Conservation (phyloP, 2,113 vertebrate genomes). For the Tauraco erythrolophus region DNA sequence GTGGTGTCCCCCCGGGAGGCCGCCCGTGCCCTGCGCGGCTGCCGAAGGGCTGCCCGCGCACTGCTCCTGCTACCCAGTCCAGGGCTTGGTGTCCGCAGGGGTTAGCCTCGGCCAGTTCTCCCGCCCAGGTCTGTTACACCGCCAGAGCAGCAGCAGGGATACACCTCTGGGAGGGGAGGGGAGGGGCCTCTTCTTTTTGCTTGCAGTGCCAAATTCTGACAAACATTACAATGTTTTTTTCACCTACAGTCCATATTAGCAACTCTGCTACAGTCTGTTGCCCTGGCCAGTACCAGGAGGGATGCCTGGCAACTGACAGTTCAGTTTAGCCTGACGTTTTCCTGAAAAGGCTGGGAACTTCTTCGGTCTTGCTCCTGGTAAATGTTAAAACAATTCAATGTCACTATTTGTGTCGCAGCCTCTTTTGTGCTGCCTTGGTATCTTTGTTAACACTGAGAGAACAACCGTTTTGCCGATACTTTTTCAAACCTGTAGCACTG, state of each 20-base stretch:
- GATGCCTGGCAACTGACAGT: neutral
- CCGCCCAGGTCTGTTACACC: too few relatives aligned
- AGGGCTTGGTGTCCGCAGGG: neutral
- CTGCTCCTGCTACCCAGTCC: fast-evolving
- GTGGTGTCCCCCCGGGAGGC: neutral
- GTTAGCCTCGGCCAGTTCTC: neutral
- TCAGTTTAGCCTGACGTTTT: neutral
- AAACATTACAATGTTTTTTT: fast-evolving
- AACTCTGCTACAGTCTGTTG: neutral
- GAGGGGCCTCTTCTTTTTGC: neutral
- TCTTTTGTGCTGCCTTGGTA: neutral
- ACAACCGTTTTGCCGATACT: fast-evolving
- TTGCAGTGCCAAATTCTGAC: neutral
- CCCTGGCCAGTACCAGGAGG: too few relatives aligned
- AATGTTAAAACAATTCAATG: neutral
- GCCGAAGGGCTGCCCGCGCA: neutral
- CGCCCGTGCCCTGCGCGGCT: neutral
- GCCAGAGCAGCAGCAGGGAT: neutral
- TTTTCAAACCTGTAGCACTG: fast-evolving
- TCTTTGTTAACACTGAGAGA: fast-evolving
- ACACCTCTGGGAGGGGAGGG: neutral
- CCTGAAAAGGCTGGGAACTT: neutral
- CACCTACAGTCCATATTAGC: fast-evolving
- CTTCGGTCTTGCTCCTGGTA: neutral
- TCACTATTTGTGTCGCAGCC: neutral